Evolutionary conservation across 2,888 invertebrate genomes (phyloP).

Genomic region (Seira ritae): DNA sequence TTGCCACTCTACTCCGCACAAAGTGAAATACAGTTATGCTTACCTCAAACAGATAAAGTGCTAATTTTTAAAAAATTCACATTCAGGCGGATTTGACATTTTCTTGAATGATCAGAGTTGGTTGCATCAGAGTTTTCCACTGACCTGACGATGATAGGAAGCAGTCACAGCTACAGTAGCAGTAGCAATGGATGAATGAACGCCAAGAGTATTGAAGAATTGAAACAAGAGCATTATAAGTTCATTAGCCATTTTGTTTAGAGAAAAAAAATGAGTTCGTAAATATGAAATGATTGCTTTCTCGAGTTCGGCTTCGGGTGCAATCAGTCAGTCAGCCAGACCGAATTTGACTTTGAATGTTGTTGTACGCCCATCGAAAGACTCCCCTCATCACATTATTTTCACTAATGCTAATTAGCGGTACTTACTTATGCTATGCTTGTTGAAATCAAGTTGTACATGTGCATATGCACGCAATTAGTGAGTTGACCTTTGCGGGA

Average conservation of each 20-base stretch:
- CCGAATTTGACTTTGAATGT: background rate
- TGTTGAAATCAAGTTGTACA: background rate
- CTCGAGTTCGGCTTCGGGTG: background rate
- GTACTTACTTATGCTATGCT: background rate
- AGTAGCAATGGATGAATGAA: no score
- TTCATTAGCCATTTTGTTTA: no score
- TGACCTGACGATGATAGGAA: no score
- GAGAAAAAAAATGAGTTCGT: no score
- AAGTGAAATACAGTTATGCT: constrained; percentile 17
- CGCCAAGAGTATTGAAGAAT: no score
- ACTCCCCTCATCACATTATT: background rate
- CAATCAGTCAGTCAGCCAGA: background rate
- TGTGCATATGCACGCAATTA: background rate
- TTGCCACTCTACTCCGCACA: background rate
- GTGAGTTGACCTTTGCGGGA: background rate
- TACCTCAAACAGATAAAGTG: background rate
- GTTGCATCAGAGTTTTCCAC: no score
- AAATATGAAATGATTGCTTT: no score
- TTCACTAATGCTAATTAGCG: background rate
- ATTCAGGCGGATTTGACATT: background rate
- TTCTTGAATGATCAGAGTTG: no score
- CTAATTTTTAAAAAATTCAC: background rate
- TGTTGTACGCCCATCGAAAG: background rate
- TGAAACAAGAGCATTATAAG: no score
- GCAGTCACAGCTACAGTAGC: no score